Evolutionary conservation across 1,140 invertebrate genomes (phyloP).

Genomic region (Nylanderia fulva): DNA sequence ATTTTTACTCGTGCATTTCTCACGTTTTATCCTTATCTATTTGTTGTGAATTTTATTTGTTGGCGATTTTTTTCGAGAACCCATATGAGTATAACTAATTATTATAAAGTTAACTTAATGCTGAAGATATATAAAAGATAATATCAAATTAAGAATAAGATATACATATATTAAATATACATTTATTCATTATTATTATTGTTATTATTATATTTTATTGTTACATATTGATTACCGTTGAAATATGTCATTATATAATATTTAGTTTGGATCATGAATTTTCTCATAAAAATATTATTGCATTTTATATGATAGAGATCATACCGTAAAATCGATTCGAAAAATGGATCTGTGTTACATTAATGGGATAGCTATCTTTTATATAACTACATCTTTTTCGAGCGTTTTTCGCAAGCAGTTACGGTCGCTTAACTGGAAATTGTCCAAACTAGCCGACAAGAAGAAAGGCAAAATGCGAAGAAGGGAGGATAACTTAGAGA

Average conservation of each 20-base stretch:
- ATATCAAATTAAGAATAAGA: neutral
- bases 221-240: no score
- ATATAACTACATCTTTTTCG: constrained; percentile 39
- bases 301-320: neutral
- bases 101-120: neutral
- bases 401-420: constrained; percentile 28
- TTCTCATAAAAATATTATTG: neutral
- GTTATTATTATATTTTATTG: neutral
- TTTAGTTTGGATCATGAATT: neutral
- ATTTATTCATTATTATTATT: neutral
- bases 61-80: neutral
- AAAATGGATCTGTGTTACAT: constrained; percentile 30
- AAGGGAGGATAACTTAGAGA: constrained; percentile 46
- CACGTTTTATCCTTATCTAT: neutral
- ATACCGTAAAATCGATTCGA: neutral
- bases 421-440: constrained; percentile 66
- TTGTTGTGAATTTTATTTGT: constrained; percentile 24
- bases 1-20: constrained; percentile 29
- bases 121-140: neutral
- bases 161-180: neutral
- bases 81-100: no score
- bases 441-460: constrained; percentile 64
- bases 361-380: constrained; percentile 46
- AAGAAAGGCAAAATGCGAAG: constrained; percentile 38
- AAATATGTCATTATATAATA: neutral